Evolutionary conservation across 1,140 invertebrate species (phyloP).

Genomic region (Neodiprion pinetum): DNA sequence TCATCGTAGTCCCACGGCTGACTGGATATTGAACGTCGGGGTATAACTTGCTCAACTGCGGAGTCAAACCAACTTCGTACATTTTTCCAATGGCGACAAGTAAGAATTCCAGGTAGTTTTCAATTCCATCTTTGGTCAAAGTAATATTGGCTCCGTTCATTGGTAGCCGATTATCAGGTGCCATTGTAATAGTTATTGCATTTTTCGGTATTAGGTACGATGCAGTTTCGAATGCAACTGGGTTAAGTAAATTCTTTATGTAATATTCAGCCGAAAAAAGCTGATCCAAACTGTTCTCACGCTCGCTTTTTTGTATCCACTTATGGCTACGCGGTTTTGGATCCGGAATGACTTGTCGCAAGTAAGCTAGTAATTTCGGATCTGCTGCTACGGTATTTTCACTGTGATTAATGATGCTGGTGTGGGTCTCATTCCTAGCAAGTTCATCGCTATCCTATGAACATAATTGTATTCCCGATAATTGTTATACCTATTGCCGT

Average conservation of each 20-base stretch:
- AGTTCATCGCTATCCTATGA: slow-evolving; percentile 79
- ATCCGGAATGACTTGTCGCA: slow-evolving; percentile 74
- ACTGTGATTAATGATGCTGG: slow-evolving; percentile 75
- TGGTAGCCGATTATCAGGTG: slow-evolving; percentile 80
- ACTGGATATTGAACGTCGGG: slow-evolving; percentile 74
- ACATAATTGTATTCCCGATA: neutral
- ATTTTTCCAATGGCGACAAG: slow-evolving; percentile 76
- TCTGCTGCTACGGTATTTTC: slow-evolving; percentile 69
- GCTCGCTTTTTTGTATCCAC: slow-evolving; percentile 90
- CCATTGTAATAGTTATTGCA: slow-evolving; percentile 82
- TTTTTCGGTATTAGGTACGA: slow-evolving; percentile 77
- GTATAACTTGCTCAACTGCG: slow-evolving; percentile 69
- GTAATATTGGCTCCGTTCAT: slow-evolving; percentile 74
- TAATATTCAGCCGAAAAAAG: slow-evolving; percentile 90
- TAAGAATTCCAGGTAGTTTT: slow-evolving; percentile 76
- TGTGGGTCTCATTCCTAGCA: slow-evolving; percentile 73
- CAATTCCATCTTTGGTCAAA: slow-evolving; percentile 78
- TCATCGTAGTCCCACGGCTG: slow-evolving; percentile 73
- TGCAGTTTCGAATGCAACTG: slow-evolving; percentile 88
- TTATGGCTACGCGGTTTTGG: slow-evolving; percentile 75
- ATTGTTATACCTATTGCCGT: neutral
- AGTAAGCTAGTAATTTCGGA: slow-evolving; percentile 73
- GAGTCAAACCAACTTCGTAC: slow-evolving; percentile 70
- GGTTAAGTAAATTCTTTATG: slow-evolving; percentile 87
- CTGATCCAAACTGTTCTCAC: slow-evolving; percentile 69